phyloP scores from a whole-genome alignment of 2,113 vertebrate species.

The Tachycineta bicolor region DNA sequence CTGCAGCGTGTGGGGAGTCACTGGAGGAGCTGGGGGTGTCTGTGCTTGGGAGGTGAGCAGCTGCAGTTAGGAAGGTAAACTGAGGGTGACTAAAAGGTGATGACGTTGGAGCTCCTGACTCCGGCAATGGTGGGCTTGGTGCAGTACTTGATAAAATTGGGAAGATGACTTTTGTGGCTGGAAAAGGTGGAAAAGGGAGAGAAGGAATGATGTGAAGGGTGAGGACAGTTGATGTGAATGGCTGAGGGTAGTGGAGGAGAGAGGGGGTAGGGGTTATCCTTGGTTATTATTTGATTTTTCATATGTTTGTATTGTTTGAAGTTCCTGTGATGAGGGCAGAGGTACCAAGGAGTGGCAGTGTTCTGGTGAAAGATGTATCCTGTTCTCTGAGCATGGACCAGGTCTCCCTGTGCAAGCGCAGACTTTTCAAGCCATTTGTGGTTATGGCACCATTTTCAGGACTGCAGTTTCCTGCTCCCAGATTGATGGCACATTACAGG shows the following conservation, averaged over 20 bases:
- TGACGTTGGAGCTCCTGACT: not conserved
- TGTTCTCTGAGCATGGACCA: not conserved
- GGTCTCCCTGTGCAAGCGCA: not conserved
- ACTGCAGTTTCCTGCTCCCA: not conserved
- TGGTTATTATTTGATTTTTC: not conserved
- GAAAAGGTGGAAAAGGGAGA: not conserved
- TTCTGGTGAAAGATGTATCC: not conserved
- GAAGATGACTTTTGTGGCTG: not conserved
- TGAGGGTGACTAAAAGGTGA: not conserved
- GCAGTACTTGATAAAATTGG: not conserved
- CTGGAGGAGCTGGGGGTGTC: not conserved
- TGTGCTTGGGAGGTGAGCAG: not conserved
- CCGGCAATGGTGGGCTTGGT: not conserved
- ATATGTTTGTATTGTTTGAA: not conserved
- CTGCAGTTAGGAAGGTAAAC: not conserved
- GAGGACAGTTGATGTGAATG: not conserved
- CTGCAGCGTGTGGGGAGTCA: rapidly evolving
- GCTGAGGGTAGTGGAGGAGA: not conserved
- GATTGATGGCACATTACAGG: slow-evolving; percentile 29
- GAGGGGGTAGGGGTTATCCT: not conserved
- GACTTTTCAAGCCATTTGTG: not conserved
- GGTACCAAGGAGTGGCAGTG: not conserved
- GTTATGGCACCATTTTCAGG: not conserved
- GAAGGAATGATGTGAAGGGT: not conserved
- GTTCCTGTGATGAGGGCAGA: not conserved